Percentiles rank a stretch among this genome's conserved stretches.
Conservation (phyloP, 1,140 invertebrate species). For the Drosophila rhopaloa region DNA sequence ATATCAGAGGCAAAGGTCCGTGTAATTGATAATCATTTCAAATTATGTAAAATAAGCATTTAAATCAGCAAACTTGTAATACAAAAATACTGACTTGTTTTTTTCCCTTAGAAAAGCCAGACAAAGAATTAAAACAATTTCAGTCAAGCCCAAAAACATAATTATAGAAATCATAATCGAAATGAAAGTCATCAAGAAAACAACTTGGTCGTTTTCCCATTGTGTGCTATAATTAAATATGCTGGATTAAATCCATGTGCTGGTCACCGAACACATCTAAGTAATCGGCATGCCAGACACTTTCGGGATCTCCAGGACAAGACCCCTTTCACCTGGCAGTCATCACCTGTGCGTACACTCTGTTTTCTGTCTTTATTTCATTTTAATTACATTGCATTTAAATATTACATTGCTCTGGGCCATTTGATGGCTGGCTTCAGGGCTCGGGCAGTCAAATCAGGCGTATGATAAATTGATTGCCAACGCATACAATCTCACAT, state of each 20-base stretch:
- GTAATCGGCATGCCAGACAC: slow-evolving; percentile 12
- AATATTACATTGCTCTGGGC: slow-evolving; percentile 40
- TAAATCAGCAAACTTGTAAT: neutral
- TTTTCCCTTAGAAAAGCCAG: neutral
- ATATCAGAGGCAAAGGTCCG: neutral
- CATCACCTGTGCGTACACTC: slow-evolving; percentile 16
- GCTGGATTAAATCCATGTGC: slow-evolving; percentile 18
- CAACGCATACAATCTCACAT: slow-evolving; percentile 35
- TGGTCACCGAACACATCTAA: slow-evolving; percentile 17
- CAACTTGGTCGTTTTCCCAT: slow-evolving; percentile 14
- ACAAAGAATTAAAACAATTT: slow-evolving; percentile 1
- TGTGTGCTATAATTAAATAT: slow-evolving; percentile 47
- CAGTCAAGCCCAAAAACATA: slow-evolving; percentile 15
- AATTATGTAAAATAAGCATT: neutral
- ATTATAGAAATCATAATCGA: slow-evolving; percentile 26
- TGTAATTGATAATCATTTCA: neutral
- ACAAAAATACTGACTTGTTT: neutral
- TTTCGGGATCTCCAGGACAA: neutral
- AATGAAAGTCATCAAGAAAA: slow-evolving; percentile 30
- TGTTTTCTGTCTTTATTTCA: slow-evolving; percentile 56
- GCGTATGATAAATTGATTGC: slow-evolving; percentile 75
- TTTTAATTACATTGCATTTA: slow-evolving; percentile 72
- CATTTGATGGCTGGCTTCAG: slow-evolving; percentile 22
- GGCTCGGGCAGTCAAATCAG: slow-evolving; percentile 59
- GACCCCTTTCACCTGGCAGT: slow-evolving; percentile 21